Evolutionary conservation across 2,797 vertebrate species (phyloP).

Genomic region (Enteromius mattozi): DNA sequence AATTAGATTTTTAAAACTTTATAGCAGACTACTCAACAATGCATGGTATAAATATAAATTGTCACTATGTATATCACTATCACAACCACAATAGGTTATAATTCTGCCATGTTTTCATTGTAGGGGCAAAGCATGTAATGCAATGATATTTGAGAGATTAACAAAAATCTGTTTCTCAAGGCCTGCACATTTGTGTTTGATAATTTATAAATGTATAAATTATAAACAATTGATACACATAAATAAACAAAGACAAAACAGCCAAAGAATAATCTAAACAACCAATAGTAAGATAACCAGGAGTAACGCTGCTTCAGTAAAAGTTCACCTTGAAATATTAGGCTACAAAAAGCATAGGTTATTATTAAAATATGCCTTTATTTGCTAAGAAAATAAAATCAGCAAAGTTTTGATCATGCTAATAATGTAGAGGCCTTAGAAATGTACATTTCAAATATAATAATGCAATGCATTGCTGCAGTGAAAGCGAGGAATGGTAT

Average conservation of each 20-base stretch:
- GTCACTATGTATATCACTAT: too few relatives aligned
- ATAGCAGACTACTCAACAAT: neutral
- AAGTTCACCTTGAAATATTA: neutral
- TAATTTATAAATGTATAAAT: too few relatives aligned
- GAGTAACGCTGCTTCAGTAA: neutral
- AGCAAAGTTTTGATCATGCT: too few relatives aligned
- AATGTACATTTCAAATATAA: neutral
- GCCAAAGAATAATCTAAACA: too few relatives aligned
- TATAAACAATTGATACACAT: neutral
- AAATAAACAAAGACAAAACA: too few relatives aligned
- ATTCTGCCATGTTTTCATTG: neutral
- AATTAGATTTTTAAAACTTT: neutral
- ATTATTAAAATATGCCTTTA: neutral
- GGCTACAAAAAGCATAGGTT: neutral
- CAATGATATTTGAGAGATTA: neutral
- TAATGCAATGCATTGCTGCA: neutral
- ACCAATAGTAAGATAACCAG: neutral
- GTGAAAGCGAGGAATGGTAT: too few relatives aligned
- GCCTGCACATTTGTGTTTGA: neutral
- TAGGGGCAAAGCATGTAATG: neutral
- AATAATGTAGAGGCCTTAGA: neutral
- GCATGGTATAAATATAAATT: neutral
- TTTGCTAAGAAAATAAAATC: neutral
- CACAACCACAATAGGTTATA: neutral
- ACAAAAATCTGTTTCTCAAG: neutral